Conservation (phyloP, 2,888 invertebrate species). For the Craniophora ligustri region DNA sequence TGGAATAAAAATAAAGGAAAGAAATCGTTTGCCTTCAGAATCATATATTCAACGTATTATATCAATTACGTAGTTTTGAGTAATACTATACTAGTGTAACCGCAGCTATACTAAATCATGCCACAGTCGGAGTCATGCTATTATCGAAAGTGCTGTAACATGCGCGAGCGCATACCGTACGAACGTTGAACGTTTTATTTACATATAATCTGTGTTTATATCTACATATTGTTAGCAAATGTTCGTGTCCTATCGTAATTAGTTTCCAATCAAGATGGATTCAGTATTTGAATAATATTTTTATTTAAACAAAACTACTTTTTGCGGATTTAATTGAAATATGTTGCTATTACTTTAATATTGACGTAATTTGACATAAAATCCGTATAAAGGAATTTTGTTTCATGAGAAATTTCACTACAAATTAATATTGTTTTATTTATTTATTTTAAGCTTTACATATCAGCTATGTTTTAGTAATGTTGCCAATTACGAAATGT, state of each 20-base stretch:
- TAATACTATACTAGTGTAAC: not conserved
- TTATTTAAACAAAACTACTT: no score
- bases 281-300: not conserved
- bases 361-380: no score
- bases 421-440: no score
- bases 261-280: conserved; percentile 15
- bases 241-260: conserved; percentile 22
- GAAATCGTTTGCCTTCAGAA: no score
- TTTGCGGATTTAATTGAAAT: no score
- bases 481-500: no score
- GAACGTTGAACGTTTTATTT: conserved; percentile 14
- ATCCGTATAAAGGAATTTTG: no score
- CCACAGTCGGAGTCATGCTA: conserved; percentile 41
- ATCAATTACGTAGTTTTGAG: not conserved
- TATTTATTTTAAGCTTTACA: no score
- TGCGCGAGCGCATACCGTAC: conserved; percentile 8
- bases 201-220: conserved; percentile 30
- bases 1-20: no score
- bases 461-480: no score
- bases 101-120: conserved; percentile 1
- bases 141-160: conserved; percentile 53
- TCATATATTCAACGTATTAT: not conserved
- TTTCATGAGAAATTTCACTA: no score
- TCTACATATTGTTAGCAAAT: conserved; percentile 13
- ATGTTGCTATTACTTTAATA: no score